Conservation (phyloP, 2,797 vertebrate genomes). For the Remorina albescens region DNA sequence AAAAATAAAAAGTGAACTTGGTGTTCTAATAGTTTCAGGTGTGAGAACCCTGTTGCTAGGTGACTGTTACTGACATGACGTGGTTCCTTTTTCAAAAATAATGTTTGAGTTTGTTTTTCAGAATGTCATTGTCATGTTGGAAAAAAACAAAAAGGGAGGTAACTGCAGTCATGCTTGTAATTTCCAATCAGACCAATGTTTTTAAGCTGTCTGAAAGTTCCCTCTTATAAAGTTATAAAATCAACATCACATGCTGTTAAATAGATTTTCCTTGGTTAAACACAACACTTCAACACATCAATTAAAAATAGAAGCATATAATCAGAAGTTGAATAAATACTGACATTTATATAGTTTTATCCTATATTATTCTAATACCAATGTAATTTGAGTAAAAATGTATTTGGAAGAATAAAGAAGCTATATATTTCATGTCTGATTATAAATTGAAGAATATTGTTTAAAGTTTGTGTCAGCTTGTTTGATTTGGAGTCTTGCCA, state of each 20-base stretch:
- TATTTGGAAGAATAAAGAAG: not conserved
- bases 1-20: not conserved
- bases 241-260: not conserved
- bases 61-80: conserved; percentile 5
- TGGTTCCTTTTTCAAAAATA: conserved; percentile 12
- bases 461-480: not conserved
- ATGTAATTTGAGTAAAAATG: not conserved
- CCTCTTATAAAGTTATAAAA: not conserved
- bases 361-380: not conserved
- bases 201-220: not conserved
- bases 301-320: not conserved
- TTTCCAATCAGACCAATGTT: not conserved
- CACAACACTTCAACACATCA: not conserved
- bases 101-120: not conserved
- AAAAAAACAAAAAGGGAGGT: not conserved
- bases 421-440: not conserved
- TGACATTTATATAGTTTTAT: not conserved
- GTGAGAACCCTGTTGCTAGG: conserved; percentile 15
- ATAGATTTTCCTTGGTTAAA: not conserved
- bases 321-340: not conserved
- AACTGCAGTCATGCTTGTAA: not conserved
- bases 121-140: not conserved
- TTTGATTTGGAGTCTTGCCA: conserved; percentile 2
- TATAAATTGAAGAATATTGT: not conserved
- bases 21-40: not conserved